Evolutionary conservation across 2,888 invertebrate species (phyloP).

Genomic region (Baronia brevicornis): DNA sequence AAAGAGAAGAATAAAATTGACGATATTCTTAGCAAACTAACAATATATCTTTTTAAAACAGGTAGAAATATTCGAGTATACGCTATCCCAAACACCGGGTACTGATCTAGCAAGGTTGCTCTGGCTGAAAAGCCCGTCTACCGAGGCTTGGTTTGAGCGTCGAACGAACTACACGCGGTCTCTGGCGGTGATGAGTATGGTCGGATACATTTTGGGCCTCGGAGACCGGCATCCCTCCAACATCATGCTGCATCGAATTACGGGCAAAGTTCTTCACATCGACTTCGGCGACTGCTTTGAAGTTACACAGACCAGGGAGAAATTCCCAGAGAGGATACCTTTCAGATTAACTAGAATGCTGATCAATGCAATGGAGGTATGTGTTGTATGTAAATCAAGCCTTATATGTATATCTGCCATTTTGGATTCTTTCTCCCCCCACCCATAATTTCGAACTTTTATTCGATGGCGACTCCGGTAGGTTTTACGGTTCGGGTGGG

Average conservation of each 20-base stretch:
- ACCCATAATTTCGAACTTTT: no score
- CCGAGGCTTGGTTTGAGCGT: slow-evolving; percentile 99
- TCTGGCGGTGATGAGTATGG: slow-evolving; percentile 99
- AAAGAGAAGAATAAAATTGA: no score
- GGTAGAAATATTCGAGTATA: slow-evolving; percentile 97
- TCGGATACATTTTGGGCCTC: slow-evolving; percentile 96
- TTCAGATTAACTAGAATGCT: slow-evolving; percentile 98
- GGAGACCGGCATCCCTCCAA: slow-evolving; percentile 99
- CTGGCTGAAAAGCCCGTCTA: slow-evolving; percentile 97
- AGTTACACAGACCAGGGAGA: slow-evolving; percentile 98
- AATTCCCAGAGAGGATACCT: slow-evolving; percentile 99
- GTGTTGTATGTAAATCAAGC: no score
- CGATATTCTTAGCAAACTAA: no score
- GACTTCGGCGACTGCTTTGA: slow-evolving; percentile 99
- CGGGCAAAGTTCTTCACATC: slow-evolving; percentile 99
- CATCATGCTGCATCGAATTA: slow-evolving; percentile 98
- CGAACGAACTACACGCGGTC: slow-evolving; percentile 99
- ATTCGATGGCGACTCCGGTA: no score
- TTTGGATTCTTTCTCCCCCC: no score
- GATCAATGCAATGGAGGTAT: slow-evolving; percentile 97
- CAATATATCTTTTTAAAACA: no score
- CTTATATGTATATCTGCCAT: no score
- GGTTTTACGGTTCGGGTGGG: no score
- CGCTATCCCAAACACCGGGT: slow-evolving; percentile 93
- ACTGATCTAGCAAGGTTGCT: slow-evolving; percentile 94